These are phyloP conservation scores for Babylonia areolata DNA, from an alignment of 1,140 invertebrate species.

Conservation along the genomic window DNA sequence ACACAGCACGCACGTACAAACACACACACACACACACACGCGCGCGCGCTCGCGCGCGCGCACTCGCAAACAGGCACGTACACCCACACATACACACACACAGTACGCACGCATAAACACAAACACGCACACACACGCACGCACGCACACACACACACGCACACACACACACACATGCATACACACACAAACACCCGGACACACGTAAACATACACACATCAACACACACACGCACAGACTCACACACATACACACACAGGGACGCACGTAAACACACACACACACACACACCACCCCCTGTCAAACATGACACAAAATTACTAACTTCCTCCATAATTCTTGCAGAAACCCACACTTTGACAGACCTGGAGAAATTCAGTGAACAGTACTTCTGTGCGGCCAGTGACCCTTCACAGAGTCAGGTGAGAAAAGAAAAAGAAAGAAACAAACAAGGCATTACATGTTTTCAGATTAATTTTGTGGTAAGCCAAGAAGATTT, in stretches of 20 bases:
- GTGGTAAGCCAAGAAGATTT: no score
- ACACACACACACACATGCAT: neutral
- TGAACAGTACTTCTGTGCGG: no score
- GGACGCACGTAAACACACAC: neutral
- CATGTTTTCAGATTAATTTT: no score
- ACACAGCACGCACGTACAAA: neutral
- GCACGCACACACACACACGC: neutral
- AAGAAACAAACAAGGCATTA: no score
- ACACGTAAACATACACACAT: neutral
- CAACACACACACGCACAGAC: neutral
- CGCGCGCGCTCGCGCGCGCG: neutral
- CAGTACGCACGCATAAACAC: neutral
- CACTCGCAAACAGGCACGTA: neutral
- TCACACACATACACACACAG: neutral
- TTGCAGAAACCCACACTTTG: neutral
- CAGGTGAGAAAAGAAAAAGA: no score
- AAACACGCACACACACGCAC: neutral
- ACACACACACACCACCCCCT: neutral
- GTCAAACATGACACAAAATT: no score
- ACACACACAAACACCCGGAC: neutral
- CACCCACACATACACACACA: neutral
- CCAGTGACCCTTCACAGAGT: no score
- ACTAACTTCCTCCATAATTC: no score
- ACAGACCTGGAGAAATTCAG: no score
- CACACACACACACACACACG: conserved; percentile 1